Base-by-base conservation (phyloP, 1,140 invertebrate genomes). In the Cardiocondyla obscurior region DNA sequence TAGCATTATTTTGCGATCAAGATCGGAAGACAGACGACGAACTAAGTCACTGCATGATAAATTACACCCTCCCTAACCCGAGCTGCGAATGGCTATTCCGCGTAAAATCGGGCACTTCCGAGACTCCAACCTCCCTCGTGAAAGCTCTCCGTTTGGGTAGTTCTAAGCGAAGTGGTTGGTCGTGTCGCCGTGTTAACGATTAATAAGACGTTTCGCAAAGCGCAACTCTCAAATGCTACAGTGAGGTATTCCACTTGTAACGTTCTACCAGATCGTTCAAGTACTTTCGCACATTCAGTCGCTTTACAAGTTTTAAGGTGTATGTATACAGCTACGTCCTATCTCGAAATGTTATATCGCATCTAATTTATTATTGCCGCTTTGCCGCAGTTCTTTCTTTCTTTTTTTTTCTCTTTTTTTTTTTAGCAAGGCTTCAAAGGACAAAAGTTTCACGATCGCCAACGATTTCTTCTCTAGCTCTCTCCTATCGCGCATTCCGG, bases 21-120 rank as follows among this genome's bases (percentile, higher is more conserved):
- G 14, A 22, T 33, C 25, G 22, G 14, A 77, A 76, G 73, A 76
- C 73, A 49, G 58, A 65, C 55, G 39, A 62, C 72, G 72, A 30
- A 67, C n/a, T 53, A 53, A n/a, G 62, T 67, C 74, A 12, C 53
- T 36, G 77, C 39, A 46, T 86, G 84, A 86, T 85, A 74, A 85
- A 86, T 86, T 85, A 60, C 69, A 30, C 14, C 14, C 6, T 36
- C 8, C 39, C 44, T 39, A 33, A 33, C n/a, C 33, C 25, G 5
- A 46, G 55, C 44, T 85, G 64, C 60, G 65, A 81, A 70, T 74
- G 36, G 44, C 79, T 51, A 86, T 85, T 85, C 57, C 84, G 58
- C 77, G 39, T 36, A 79, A 76, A 85, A 86, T 86, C 77, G 60
- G 69, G 25, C 83, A 69, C 46, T 82, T 49, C 33, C 51, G 55